A percentile compares a stretch with the other conserved stretches of the same genome.
Evolutionary conservation across 2,888 invertebrate species (phyloP).

Genomic region (Dendrolimus pini): DNA sequence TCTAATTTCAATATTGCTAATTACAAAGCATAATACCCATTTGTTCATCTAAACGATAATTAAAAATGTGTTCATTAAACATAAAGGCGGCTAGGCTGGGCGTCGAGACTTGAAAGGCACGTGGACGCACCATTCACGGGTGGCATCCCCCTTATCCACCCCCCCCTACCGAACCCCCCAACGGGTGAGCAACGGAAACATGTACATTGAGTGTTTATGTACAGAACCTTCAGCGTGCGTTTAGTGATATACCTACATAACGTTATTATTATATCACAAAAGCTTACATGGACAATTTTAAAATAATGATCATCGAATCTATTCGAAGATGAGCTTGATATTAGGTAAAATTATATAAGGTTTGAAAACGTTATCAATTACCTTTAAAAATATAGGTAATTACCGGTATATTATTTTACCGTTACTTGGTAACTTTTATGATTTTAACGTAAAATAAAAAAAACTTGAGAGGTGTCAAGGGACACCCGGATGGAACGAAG

Average conservation of each 20-base stretch:
- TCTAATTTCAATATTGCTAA: too few relatives aligned
- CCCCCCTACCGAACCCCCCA: background rate
- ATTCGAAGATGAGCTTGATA: too few relatives aligned
- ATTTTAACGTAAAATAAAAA: too few relatives aligned
- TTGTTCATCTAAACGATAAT: background rate
- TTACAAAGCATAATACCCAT: too few relatives aligned
- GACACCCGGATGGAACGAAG: too few relatives aligned
- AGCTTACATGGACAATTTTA: background rate
- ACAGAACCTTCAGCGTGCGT: background rate
- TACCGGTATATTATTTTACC: too few relatives aligned
- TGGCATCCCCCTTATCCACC: constrained; percentile 1
- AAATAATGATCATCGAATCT: background rate
- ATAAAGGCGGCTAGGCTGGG: constrained; percentile 23
- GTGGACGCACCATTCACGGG: constrained; percentile 8
- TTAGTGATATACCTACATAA: background rate
- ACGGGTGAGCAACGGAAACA: background rate
- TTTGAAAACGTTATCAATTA: too few relatives aligned
- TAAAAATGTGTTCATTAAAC: constrained; percentile 23
- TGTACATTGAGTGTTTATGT: background rate
- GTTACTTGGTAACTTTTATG: too few relatives aligned
- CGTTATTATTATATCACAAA: background rate
- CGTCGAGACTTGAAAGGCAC: constrained; percentile 30
- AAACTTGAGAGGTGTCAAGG: too few relatives aligned
- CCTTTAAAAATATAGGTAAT: too few relatives aligned
- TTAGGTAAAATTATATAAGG: too few relatives aligned